A percentile compares a stretch with the other conserved stretches of the same genome.
Conservation (phyloP, 2,113 vertebrate species). For the Brevimyrus niger region DNA sequence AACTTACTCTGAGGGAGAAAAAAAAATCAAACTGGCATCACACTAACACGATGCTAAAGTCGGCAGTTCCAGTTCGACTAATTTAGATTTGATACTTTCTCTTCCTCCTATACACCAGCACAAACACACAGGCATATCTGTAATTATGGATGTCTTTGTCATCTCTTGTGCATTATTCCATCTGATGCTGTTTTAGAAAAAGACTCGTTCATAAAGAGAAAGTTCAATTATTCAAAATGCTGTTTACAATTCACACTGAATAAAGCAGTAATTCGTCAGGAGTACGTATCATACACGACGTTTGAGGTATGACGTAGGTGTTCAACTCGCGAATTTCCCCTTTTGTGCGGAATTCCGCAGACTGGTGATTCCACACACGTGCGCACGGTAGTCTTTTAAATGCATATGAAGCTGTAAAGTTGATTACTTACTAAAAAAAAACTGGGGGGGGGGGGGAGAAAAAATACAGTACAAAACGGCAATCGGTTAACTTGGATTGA, state of each 20-base stretch:
- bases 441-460: not conserved
- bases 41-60: not conserved
- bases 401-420: not conserved
- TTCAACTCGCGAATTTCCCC: not conserved
- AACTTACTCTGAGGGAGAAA: not conserved
- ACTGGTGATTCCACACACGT: not conserved
- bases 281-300: not conserved
- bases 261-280: not conserved
- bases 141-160: no score
- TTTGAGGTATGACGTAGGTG: not conserved
- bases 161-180: no score
- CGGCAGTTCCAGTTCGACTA: not conserved
- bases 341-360: not conserved
- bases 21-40: not conserved
- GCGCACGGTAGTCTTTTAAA: not conserved
- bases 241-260: not conserved
- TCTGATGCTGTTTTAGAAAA: no score
- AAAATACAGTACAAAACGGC: not conserved
- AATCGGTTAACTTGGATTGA: not conserved
- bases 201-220: no score
- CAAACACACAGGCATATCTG: no score
- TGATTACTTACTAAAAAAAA: not conserved
- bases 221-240: no score
- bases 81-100: not conserved
- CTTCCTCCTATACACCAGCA: not conserved